phyloP scores from a whole-genome alignment of 2,888 invertebrate genomes.

The Lacanobia wlatinum region DNA sequence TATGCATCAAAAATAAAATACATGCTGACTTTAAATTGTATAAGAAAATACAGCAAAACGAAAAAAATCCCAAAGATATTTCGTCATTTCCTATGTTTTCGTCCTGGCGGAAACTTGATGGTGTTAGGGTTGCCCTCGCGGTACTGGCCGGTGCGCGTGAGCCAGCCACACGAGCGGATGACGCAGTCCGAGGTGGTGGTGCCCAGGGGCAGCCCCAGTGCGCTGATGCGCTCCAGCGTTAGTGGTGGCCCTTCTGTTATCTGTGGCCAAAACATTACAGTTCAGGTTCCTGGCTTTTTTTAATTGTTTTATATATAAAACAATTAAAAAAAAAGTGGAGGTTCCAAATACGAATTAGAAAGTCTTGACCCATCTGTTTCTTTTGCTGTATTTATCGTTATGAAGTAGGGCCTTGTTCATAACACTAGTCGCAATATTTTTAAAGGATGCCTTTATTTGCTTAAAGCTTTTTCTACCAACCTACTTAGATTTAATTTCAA shows the following conservation, averaged over 20 bases:
- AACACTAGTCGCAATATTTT: no score
- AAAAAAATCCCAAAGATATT: background rate
- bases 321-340: no score
- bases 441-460: no score
- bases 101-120: slow-evolving; percentile 81
- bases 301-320: no score
- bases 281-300: background rate
- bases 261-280: slow-evolving; percentile 63
- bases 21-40: background rate
- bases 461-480: no score
- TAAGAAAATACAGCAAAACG: background rate
- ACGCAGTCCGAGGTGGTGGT: slow-evolving; percentile 80
- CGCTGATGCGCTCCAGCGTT: slow-evolving; percentile 85
- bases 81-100: slow-evolving; percentile 68
- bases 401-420: no score
- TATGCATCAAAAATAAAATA: background rate
- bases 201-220: slow-evolving; percentile 84
- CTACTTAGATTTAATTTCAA: no score
- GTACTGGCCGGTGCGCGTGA: slow-evolving; percentile 77
- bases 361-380: no score
- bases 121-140: slow-evolving; percentile 80
- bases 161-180: slow-evolving; percentile 80
- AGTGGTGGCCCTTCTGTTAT: slow-evolving; percentile 82
- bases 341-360: no score
- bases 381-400: no score